Evolutionary conservation across 2,888 invertebrate species (phyloP).

Genomic region (Callimorpha dominula): DNA sequence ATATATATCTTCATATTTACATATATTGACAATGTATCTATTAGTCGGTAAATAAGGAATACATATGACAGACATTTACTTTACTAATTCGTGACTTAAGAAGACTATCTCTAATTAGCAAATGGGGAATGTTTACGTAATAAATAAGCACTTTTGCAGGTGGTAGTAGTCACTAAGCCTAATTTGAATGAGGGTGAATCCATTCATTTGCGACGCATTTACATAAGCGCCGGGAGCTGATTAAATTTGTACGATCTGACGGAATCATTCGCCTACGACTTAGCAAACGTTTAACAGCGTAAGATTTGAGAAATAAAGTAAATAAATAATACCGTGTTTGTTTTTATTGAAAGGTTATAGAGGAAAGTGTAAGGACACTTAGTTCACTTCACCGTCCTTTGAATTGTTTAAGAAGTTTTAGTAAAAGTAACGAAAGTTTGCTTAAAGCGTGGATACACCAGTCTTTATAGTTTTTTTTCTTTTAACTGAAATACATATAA

Average conservation of each 20-base stretch:
- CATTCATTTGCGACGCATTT: slow-evolving; percentile 72
- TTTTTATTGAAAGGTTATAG: slow-evolving; percentile 1
- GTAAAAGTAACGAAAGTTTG: too few species aligned
- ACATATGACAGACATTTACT: background rate
- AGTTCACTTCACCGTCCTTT: background rate
- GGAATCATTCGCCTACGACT: slow-evolving; percentile 50
- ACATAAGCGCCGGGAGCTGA: slow-evolving; percentile 78
- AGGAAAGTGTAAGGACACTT: background rate
- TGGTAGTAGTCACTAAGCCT: slow-evolving; percentile 62
- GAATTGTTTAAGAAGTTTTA: too few species aligned
- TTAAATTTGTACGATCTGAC: slow-evolving; percentile 71
- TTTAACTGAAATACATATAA: too few species aligned
- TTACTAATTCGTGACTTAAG: slow-evolving; percentile 5
- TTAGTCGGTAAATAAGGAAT: background rate
- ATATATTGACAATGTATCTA: too few species aligned
- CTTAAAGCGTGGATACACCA: too few species aligned
- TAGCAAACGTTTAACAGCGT: slow-evolving; percentile 29
- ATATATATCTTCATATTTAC: too few species aligned
- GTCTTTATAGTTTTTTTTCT: too few species aligned
- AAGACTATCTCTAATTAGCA: slow-evolving; percentile 19
- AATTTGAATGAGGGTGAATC: slow-evolving; percentile 75
- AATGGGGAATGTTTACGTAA: slow-evolving; percentile 45
- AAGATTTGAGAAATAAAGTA: slow-evolving; percentile 24
- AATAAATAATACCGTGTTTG: slow-evolving; percentile 17
- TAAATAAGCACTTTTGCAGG: slow-evolving; percentile 58